phyloP scores from a whole-genome alignment of 2,797 vertebrate genomes.

The Xyrichtys novacula region DNA sequence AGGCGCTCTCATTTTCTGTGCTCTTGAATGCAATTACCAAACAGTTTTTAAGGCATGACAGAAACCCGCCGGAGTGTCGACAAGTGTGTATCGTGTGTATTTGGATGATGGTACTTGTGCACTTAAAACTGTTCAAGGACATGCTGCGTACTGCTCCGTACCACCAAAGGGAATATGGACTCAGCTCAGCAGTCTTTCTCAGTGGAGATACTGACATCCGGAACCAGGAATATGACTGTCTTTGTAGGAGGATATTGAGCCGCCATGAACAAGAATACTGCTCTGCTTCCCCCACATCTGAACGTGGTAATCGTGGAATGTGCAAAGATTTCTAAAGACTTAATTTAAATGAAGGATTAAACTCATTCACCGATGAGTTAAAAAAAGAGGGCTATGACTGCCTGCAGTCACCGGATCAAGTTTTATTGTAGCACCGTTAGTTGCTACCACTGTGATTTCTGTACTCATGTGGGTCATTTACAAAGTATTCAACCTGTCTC shows the following conservation, averaged over 20 bases:
- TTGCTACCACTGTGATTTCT: slow-evolving; percentile 45
- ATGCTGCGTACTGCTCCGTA: slow-evolving; percentile 61
- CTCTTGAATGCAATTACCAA: slow-evolving; percentile 41
- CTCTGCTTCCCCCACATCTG: slow-evolving; percentile 14
- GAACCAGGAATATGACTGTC: slow-evolving; percentile 28
- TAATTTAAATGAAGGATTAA: slow-evolving; percentile 80
- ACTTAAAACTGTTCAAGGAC: slow-evolving; percentile 59
- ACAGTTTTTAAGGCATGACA: slow-evolving; percentile 30
- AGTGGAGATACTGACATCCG: slow-evolving; percentile 19
- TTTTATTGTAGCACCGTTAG: slow-evolving; percentile 31
- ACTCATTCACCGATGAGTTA: slow-evolving; percentile 54
- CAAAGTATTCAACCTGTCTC: slow-evolving; percentile 57
- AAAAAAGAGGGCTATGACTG: slow-evolving; percentile 30
- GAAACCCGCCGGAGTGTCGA: slow-evolving; percentile 19
- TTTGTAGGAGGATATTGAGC: slow-evolving; percentile 44
- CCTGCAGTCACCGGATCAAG: slow-evolving; percentile 36
- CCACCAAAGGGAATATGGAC: slow-evolving; percentile 49
- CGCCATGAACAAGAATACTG: slow-evolving; percentile 46
- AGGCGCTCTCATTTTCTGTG: slow-evolving; percentile 37
- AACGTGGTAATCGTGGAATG: slow-evolving; percentile 69
- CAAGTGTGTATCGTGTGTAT: slow-evolving; percentile 43
- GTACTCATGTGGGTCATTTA: slow-evolving; percentile 33
- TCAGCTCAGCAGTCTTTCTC: slow-evolving; percentile 23
- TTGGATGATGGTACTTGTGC: slow-evolving; percentile 65
- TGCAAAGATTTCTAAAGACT: slow-evolving; percentile 46